Conservation (phyloP, 2,113 vertebrate genomes). For the Eidolon helvum region DNA sequence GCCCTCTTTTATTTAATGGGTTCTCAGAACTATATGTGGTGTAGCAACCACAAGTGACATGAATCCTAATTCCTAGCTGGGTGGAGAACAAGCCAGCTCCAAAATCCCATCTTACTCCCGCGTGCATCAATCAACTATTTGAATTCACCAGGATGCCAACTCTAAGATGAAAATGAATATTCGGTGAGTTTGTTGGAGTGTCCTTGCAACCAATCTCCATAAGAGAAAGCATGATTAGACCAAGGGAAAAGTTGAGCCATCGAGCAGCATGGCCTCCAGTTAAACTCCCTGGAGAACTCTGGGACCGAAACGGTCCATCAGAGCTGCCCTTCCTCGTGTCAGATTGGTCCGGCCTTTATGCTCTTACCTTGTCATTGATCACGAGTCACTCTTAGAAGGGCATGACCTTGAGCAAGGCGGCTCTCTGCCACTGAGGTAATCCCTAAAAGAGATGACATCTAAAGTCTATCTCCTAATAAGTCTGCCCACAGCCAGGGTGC, state of each 20-base stretch:
- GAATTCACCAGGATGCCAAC: neutral
- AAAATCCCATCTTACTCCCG: neutral
- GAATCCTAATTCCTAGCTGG: neutral
- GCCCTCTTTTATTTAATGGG: neutral
- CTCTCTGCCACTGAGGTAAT: neutral
- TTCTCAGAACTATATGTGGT: neutral
- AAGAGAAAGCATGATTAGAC: neutral
- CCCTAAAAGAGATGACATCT: neutral
- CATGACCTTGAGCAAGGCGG: neutral
- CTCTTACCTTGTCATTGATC: neutral
- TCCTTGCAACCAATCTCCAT: neutral
- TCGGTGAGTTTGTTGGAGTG: neutral
- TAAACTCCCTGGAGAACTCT: neutral
- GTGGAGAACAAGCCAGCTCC: neutral
- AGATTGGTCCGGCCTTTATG: neutral
- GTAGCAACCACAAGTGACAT: no score
- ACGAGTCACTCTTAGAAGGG: neutral
- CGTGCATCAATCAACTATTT: neutral
- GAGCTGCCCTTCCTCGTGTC: neutral
- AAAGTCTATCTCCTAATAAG: neutral
- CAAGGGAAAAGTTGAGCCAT: neutral
- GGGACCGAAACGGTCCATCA: neutral
- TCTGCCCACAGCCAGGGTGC: neutral
- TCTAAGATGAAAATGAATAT: neutral
- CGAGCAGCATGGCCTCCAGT: no score